Percentiles rank a stretch among this genome's conserved stretches.
Evolutionary conservation across 2,113 vertebrate genomes (phyloP).

Genomic region (Piaya cayana): DNA sequence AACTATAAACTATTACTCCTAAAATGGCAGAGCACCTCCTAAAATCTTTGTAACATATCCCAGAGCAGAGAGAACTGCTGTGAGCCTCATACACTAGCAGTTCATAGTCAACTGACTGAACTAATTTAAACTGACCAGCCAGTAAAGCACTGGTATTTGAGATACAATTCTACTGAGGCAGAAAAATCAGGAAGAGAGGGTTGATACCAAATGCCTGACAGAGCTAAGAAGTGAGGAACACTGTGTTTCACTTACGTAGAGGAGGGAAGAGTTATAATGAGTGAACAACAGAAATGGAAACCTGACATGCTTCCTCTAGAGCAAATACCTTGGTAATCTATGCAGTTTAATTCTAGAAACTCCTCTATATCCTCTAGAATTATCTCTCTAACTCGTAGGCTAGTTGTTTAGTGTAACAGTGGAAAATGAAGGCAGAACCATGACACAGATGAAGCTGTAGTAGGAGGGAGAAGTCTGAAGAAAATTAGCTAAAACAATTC

Average conservation of each 20-base stretch:
- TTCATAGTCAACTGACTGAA: not conserved
- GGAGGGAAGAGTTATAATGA: not conserved
- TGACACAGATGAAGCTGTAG: not conserved
- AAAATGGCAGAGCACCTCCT: not conserved
- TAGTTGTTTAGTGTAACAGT: not conserved
- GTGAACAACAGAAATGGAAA: not conserved
- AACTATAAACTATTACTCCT: not conserved
- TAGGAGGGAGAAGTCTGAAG: not conserved
- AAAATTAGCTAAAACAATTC: not conserved
- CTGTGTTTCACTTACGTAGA: not conserved
- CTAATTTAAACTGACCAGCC: not conserved
- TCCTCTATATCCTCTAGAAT: not conserved
- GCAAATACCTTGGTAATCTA: not conserved
- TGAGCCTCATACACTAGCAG: not conserved
- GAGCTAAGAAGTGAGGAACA: not conserved
- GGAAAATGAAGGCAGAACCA: not conserved
- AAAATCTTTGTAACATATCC: not conserved
- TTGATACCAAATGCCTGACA: not conserved
- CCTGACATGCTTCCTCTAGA: not conserved
- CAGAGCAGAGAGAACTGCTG: not conserved
- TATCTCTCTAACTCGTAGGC: not conserved
- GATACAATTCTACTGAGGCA: not conserved
- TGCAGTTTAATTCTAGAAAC: not conserved
- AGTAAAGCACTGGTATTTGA: not conserved
- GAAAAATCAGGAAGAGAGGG: not conserved